phyloP scores from a whole-genome alignment of 2,888 invertebrate genomes.

The Acanthococcus lagerstroemiae region DNA sequence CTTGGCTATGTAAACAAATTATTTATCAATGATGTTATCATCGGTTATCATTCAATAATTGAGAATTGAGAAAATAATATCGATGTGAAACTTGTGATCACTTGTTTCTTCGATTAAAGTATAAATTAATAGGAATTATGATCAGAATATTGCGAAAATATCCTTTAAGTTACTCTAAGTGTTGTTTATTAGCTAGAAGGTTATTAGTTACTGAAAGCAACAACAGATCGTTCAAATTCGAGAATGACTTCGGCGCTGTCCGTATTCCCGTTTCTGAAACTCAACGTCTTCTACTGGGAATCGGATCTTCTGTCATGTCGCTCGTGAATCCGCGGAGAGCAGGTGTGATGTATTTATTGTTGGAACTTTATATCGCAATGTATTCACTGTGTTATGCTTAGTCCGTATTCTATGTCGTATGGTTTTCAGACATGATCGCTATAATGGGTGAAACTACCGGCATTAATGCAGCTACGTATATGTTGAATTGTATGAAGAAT shows the following conservation, averaged over 20 bases:
- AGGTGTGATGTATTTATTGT: slow-evolving; percentile 21
- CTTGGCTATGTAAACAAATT: too few species aligned
- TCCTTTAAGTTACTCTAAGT: background rate
- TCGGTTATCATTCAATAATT: too few species aligned
- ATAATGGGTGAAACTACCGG: slow-evolving; percentile 39
- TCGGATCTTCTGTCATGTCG: slow-evolving; percentile 80
- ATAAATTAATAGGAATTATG: too few species aligned
- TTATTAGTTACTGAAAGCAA: background rate
- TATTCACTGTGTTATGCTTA: too few species aligned
- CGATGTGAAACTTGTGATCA: too few species aligned
- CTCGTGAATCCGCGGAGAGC: slow-evolving; percentile 63
- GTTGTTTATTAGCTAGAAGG: background rate
- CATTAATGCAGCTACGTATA: slow-evolving; percentile 53
- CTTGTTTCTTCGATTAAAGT: too few species aligned
- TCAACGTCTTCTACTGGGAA: slow-evolving; percentile 65
- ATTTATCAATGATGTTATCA: too few species aligned
- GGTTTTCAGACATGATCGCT: slow-evolving; percentile 39
- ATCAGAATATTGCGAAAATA: too few species aligned
- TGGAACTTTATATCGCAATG: background rate
- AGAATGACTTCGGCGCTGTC: slow-evolving; percentile 49
- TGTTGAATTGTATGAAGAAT: slow-evolving; percentile 63
- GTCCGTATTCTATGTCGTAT: too few species aligned
- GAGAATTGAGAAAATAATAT: too few species aligned
- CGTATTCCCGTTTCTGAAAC: slow-evolving; percentile 56
- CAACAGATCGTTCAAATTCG: slow-evolving; percentile 7